Evolutionary conservation across 92 coral and sea anemone species (phyloP), one percentile per base, ranked within the genome.

Genomic region (Siderastrea siderea): DNA sequence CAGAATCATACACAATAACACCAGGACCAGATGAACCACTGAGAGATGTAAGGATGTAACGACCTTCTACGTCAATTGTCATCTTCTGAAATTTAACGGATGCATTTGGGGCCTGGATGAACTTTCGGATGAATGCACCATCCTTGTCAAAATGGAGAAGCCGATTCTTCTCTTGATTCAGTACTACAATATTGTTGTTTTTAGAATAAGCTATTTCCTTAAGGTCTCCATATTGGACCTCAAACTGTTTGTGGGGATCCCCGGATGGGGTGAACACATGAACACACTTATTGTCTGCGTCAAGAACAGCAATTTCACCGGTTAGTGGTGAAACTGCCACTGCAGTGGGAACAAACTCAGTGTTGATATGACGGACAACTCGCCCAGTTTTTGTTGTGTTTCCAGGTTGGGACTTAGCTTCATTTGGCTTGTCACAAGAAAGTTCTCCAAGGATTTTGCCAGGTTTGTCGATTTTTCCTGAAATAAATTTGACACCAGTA

Each of bases 221-320:
- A 13, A 83, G 87, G 26, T 83, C 71, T 7, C 81, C 87, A 72
- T 73, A 83, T 52, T 68, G n/a, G 50, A 83, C n/a, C 2, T 83
- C 63, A 74, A 62, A 71, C 71, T 83, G 79, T 61, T 60, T 83
- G 26, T 81, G 76, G 2, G 72, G 75, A 48, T 83, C 81, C 13
- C 87, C 87, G 60, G 79, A 13, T 10, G 80, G 57, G 58, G 79
- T 83, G 16, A 47, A 59, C 8, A 83, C 47, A 74, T 83, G 80
- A 73, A 83, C 87, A 73, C 80, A 6, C 13, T 60, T 83, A 15
- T 43, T 72, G 72, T 71, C 79, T 50, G 70, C 87, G 73, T 83
- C 87, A 58, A 83, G 80, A 47, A 83, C 87, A 45, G 87, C 81
- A 71, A 83, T 58, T 47, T 83, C 80, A 62, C 87, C 80, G 47